Conservation (phyloP, 2,113 vertebrate species). For the Centropus bengalensis region DNA sequence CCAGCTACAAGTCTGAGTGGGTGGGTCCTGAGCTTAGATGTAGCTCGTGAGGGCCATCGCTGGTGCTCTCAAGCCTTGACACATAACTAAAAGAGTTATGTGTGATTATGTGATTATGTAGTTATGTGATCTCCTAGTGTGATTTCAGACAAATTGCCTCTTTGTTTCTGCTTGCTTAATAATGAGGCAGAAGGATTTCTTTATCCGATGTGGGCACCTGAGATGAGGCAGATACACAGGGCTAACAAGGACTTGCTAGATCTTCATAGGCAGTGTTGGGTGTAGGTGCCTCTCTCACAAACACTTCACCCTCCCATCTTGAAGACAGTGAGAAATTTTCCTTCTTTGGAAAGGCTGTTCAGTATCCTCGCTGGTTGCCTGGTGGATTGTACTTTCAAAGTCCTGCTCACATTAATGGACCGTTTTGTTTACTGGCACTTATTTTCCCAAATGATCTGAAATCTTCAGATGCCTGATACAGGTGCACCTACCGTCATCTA, state of each 20-base stretch:
- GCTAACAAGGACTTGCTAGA: not conserved
- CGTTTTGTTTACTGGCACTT: not conserved
- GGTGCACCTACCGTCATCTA: not conserved
- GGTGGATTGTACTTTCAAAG: not conserved
- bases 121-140: too few relatives aligned
- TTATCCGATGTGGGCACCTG: not conserved
- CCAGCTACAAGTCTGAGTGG: not conserved
- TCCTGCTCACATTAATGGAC: not conserved
- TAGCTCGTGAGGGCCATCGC: not conserved
- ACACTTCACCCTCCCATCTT: not conserved
- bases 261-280: not conserved
- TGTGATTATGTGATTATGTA: too few relatives aligned
- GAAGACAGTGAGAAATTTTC: not conserved
- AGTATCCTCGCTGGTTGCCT: not conserved
- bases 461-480: not conserved
- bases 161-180: not conserved
- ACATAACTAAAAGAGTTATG: not conserved
- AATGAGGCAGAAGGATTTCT: not conserved
- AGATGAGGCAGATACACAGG: not conserved
- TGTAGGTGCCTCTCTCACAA: not conserved
- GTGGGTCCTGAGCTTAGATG: not conserved
- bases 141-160: not conserved
- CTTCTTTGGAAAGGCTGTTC: not conserved
- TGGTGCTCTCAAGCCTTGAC: not conserved
- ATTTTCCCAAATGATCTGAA: not conserved